A percentile compares a stretch with the other conserved stretches of the same genome.
Evolutionary conservation across 2,888 invertebrate species (phyloP).

Genomic region (Sinhomidia bicolor): DNA sequence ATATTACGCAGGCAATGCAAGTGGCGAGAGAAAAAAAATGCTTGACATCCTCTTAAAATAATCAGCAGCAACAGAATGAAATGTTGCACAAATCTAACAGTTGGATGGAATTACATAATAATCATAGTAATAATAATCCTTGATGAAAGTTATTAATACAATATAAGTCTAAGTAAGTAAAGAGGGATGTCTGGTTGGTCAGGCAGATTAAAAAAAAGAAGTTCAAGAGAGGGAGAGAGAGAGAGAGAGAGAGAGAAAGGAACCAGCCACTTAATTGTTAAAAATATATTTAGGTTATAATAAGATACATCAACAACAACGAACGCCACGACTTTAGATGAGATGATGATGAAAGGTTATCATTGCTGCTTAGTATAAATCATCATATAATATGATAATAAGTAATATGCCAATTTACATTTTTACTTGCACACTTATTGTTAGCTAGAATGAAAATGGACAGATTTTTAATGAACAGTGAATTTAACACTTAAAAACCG

Average conservation of each 20-base stretch:
- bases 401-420: too few relatives aligned
- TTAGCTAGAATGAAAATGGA: too few relatives aligned
- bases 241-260: not conserved
- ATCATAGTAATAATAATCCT: not conserved
- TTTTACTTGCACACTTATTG: too few relatives aligned
- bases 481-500: not conserved
- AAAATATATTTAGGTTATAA: too few relatives aligned
- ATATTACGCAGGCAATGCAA: not conserved
- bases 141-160: conserved; percentile 24
- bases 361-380: too few relatives aligned
- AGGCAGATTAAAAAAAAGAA: not conserved
- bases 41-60: conserved; percentile 24
- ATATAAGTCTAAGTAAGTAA: not conserved
- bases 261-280: not conserved
- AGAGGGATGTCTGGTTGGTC: not conserved
- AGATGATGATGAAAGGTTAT: too few relatives aligned
- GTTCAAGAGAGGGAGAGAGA: not conserved
- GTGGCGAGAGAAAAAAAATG: not conserved
- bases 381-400: too few relatives aligned
- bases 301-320: too few relatives aligned
- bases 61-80: conserved; percentile 8
- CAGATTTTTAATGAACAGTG: too few relatives aligned
- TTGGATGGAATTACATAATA: conserved; percentile 19
- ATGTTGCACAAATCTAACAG: conserved; percentile 23
- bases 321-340: too few relatives aligned